These are phyloP conservation scores for Lamprotornis superbus DNA, from an alignment of 2,113 vertebrate genomes.

Conservation along the genomic window DNA sequence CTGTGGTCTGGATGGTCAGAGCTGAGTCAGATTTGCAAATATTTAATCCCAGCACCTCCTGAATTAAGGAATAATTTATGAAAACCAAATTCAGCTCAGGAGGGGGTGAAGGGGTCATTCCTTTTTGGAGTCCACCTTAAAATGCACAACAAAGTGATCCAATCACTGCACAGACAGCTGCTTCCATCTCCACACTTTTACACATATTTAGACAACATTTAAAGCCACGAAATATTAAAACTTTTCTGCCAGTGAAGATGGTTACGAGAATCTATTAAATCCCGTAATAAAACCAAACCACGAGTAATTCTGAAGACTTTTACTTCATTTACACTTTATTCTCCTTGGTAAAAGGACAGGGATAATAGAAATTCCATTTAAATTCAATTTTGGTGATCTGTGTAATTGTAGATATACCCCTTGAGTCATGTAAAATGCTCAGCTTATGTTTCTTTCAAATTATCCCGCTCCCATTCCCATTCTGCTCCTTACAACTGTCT, in stretches of 20 bases:
- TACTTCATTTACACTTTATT: slow-evolving; percentile 93
- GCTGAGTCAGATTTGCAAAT: background rate
- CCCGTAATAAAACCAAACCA: slow-evolving; percentile 83
- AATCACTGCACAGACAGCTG: slow-evolving; percentile 53
- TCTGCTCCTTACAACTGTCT: slow-evolving; percentile 83
- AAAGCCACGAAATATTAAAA: slow-evolving; percentile 76
- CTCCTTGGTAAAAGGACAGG: slow-evolving; percentile 79
- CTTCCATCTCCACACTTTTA: slow-evolving; percentile 57
- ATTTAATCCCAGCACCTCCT: background rate
- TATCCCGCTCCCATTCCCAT: slow-evolving; percentile 77
- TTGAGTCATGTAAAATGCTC: slow-evolving; percentile 90
- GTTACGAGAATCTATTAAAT: slow-evolving; percentile 82
- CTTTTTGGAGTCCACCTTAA: background rate
- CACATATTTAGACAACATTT: slow-evolving; percentile 54
- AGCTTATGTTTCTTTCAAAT: slow-evolving; percentile 89
- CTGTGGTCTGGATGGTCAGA: background rate
- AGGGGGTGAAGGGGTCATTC: background rate
- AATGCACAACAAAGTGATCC: background rate
- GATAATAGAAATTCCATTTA: slow-evolving; percentile 84
- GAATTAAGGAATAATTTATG: background rate
- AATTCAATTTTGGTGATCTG: slow-evolving; percentile 90
- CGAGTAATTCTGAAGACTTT: slow-evolving; percentile 80
- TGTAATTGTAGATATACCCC: slow-evolving; percentile 94
- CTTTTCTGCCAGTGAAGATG: slow-evolving; percentile 72
- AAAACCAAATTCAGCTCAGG: background rate